phyloP scores from a whole-genome alignment of 1,140 invertebrate species.

The Lineus longissimus region DNA sequence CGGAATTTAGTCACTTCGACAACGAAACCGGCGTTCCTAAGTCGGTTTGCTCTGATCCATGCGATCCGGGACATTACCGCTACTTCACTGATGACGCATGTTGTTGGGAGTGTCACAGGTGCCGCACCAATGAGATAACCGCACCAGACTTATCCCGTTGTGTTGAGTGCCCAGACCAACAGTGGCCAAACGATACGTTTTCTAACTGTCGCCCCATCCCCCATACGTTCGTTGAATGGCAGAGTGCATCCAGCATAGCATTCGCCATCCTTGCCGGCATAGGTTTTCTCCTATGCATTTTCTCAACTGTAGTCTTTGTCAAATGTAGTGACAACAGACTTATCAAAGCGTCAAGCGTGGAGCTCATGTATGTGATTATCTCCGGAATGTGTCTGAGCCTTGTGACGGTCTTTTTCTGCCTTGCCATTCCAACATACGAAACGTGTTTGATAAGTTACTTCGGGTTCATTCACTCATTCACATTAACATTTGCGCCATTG shows the following conservation, averaged over 20 bases:
- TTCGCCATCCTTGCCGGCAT: slow-evolving; percentile 54
- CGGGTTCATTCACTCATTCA: neutral
- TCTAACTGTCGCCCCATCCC: slow-evolving; percentile 55
- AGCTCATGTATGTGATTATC: slow-evolving; percentile 81
- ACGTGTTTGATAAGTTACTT: slow-evolving; percentile 37
- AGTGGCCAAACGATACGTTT: slow-evolving; percentile 53
- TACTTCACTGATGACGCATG: neutral
- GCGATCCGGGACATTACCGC: neutral
- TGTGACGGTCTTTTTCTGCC: slow-evolving; percentile 77
- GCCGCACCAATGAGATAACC: slow-evolving; percentile 18
- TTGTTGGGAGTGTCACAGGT: neutral
- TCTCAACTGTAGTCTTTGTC: slow-evolving; percentile 62
- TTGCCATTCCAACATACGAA: slow-evolving; percentile 60
- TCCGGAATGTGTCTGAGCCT: slow-evolving; percentile 85
- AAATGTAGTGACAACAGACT: slow-evolving; percentile 80
- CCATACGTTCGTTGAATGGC: slow-evolving; percentile 9
- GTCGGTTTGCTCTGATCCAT: neutral
- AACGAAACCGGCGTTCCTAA: neutral
- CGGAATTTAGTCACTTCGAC: neutral
- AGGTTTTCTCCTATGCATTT: slow-evolving; percentile 48
- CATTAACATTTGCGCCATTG: neutral
- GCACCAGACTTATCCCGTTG: slow-evolving; percentile 22
- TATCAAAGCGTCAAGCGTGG: slow-evolving; percentile 82
- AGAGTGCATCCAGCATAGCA: slow-evolving; percentile 49
- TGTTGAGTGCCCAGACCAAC: slow-evolving; percentile 16